A percentile compares a stretch with the other conserved stretches of the same genome.
Evolutionary conservation across 2,797 vertebrate genomes (phyloP).

Genomic region (Muraenolepis orangiensis): DNA sequence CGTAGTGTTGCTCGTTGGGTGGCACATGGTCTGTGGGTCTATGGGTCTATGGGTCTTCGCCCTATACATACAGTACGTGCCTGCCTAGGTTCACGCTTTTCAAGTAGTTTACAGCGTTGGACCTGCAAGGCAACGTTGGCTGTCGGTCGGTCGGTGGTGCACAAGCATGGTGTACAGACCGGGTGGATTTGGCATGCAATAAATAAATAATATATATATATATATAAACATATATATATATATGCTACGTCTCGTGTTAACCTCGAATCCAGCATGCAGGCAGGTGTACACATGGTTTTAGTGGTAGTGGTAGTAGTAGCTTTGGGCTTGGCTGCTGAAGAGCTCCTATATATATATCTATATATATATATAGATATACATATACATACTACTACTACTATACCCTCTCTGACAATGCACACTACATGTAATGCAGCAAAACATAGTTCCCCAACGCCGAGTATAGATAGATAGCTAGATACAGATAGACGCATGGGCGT

Average conservation of each 20-base stretch:
- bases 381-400: no score
- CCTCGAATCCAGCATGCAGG: slow-evolving; percentile 39
- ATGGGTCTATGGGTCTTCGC: no score
- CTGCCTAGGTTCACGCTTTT: not conserved
- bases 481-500: slow-evolving; percentile 67
- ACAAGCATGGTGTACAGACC: slow-evolving; percentile 31
- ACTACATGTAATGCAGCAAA: slow-evolving; percentile 68
- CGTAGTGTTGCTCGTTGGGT: not conserved
- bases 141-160: slow-evolving; percentile 30
- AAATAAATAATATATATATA: no score
- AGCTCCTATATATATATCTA: slow-evolving; percentile 1
- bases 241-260: slow-evolving; percentile 21
- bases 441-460: slow-evolving; percentile 61
- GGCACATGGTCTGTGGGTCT: not conserved
- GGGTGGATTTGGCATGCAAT: not conserved
- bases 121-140: slow-evolving; percentile 40
- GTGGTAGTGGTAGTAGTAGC: no score
- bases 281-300: slow-evolving; percentile 71
- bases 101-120: slow-evolving; percentile 45
- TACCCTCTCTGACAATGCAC: slow-evolving; percentile 36
- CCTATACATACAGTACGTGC: no score
- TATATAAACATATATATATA: not conserved
- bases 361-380: no score
- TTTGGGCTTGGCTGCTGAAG: slow-evolving; percentile 23
- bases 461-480: no score